Evolutionary conservation across 2,113 vertebrate genomes (phyloP), one percentile per base, ranked within the genome.

Genomic region (Carassius carassius): DNA sequence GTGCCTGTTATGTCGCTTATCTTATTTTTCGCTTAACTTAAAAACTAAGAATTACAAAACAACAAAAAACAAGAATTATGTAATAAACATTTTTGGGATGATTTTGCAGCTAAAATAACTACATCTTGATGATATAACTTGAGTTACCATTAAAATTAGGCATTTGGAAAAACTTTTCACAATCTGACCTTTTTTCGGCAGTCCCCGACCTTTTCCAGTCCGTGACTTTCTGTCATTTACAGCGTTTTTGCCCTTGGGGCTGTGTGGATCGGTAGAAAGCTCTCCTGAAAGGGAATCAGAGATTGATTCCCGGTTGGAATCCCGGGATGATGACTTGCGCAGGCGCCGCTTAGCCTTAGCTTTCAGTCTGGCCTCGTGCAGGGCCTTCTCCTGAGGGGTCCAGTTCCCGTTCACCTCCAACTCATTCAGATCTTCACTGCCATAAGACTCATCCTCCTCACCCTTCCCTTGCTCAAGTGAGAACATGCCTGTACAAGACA

Each of bases 101-200:
- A 63, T 4, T 63, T 25, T 63, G 11, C 47, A 49, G 47, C 47
- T 14, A 21, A 62, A 62, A 11, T 23, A 62, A 62, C 25, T 29
- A 32, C 29, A 37, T 69, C 17, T 12, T 12, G 37, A 72, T 41
- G 4, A 41, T 44, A 37, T 51, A 86, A 13, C 19, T 4, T 23
- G n/a, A 41, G 21, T 49, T 23, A 73, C 70, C 47, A 47, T 23
- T 4, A 44, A n/a, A 73, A 70, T 11, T 11, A 8, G 32, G 8
- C 65, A 69, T 8, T 69, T 35, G 65, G 35, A 75, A 6, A 75
- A 75, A 16, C 25, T 72, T 65, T 56, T n/a, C 41, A 37, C 11
- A 10, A 11, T 16, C 21, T 5, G 67, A 97, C 96, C 96, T 94
- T 97, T 97, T 78, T 97, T 97, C 54, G 96, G 96, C 73, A 97